Percentiles rank a stretch among this genome's conserved stretches.
These are phyloP conservation scores for Dendroctonus valens DNA, from an alignment of 1,140 invertebrate species.

Conservation along the genomic window DNA sequence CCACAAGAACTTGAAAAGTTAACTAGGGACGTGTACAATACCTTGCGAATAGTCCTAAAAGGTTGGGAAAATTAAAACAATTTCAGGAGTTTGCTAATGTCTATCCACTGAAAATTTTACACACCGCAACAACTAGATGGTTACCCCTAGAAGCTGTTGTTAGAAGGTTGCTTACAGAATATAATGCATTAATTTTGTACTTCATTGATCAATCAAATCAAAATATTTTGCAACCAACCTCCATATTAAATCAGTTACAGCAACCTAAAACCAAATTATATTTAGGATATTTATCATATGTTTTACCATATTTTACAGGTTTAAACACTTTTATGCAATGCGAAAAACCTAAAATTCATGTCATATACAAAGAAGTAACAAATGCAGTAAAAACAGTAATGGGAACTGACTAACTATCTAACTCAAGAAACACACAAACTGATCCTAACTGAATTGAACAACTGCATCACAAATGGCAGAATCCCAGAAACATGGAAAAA, in stretches of 20 bases:
- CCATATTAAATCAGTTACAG: neutral
- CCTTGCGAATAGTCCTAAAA: slow-evolving; percentile 6
- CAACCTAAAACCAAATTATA: slow-evolving; percentile 7
- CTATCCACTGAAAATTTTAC: slow-evolving; percentile 39
- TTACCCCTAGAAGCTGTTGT: slow-evolving; percentile 42
- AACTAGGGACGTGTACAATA: too few species aligned
- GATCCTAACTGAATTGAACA: too few species aligned
- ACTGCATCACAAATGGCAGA: too few species aligned
- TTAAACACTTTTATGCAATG: slow-evolving; percentile 12
- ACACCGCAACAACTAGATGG: slow-evolving; percentile 43
- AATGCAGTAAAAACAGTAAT: neutral
- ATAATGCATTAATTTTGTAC: slow-evolving; percentile 32
- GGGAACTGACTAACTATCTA: too few species aligned
- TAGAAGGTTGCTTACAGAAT: slow-evolving; percentile 37
- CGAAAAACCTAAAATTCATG: slow-evolving; percentile 14
- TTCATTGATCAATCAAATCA: slow-evolving; percentile 16
- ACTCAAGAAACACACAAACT: too few species aligned
- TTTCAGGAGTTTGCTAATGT: slow-evolving; percentile 21
- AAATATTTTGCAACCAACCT: neutral
- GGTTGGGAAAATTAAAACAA: slow-evolving; percentile 7
- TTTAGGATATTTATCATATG: slow-evolving; percentile 8
- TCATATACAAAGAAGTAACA: slow-evolving; percentile 6
- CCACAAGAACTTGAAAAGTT: too few species aligned
- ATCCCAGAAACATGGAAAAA: too few species aligned
- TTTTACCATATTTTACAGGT: slow-evolving; percentile 12